These are phyloP conservation scores for Trialeurodes vaporariorum DNA, from an alignment of 1,140 invertebrate species.

Conservation along the genomic window DNA sequence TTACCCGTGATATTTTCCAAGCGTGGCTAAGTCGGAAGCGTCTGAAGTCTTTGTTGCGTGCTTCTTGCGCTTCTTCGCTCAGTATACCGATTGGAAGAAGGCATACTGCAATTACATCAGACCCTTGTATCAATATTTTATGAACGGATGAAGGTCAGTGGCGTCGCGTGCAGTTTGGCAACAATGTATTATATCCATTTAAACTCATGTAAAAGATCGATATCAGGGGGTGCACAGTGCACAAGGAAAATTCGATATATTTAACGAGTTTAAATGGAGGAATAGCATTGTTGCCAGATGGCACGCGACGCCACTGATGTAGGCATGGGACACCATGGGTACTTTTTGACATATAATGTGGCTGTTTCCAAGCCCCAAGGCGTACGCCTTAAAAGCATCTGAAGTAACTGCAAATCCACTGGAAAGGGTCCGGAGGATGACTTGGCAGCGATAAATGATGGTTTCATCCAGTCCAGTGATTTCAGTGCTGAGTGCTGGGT, in stretches of 20 bases:
- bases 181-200: no score
- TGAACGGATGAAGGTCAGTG: no score
- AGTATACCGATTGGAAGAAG: slow-evolving; percentile 31
- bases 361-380: slow-evolving; percentile 4
- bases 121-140: slow-evolving; percentile 31
- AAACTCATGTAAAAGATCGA: no score
- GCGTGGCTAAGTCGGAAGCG: slow-evolving; percentile 19
- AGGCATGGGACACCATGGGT: no score
- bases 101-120: slow-evolving; percentile 22
- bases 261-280: slow-evolving; percentile 29
- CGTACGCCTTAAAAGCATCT: background rate
- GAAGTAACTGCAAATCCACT: background rate
- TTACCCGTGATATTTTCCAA: slow-evolving; percentile 18
- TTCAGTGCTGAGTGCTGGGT: slow-evolving; percentile 23
- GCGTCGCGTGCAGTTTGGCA: no score
- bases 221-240: no score
- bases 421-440: background rate
- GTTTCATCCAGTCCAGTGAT: slow-evolving; percentile 28
- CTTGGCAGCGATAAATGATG: slow-evolving; percentile 19
- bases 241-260: no score
- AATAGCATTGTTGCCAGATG: no score
- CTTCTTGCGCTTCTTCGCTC: slow-evolving; percentile 32
- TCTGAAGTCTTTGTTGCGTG: slow-evolving; percentile 29
- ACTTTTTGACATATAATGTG: no score
- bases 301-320: no score